phyloP scores from a whole-genome alignment of 1,140 invertebrate species.

The Probaryconus sp. region DNA sequence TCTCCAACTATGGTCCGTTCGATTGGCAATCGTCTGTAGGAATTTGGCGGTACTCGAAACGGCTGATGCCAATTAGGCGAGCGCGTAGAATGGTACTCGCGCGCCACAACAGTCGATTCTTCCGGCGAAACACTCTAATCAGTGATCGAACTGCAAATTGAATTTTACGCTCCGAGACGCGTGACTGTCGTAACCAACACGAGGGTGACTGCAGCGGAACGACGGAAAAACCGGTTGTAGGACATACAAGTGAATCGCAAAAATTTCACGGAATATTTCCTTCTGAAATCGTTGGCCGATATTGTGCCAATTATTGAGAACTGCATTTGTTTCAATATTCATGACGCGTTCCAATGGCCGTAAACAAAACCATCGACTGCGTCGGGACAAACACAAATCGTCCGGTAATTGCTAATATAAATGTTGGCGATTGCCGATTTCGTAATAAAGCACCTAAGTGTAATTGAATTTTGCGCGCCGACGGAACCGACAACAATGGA shows the following conservation, averaged over 20 bases:
- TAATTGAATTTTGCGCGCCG: no score
- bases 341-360: background rate
- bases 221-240: slow-evolving; percentile 51
- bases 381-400: no score
- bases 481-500: no score
- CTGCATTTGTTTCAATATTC: slow-evolving; percentile 9
- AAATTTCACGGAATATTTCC: slow-evolving; percentile 27
- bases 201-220: slow-evolving; percentile 47
- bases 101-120: slow-evolving; percentile 55
- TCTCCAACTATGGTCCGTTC: slow-evolving; percentile 31
- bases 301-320: slow-evolving; percentile 33
- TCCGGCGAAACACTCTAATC: slow-evolving; percentile 59
- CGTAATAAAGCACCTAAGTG: no score
- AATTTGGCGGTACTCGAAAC: slow-evolving; percentile 48
- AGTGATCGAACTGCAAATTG: slow-evolving; percentile 62
- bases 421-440: no score
- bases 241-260: slow-evolving; percentile 51
- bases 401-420: no score
- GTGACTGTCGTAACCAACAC: slow-evolving; percentile 55
- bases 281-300: slow-evolving; percentile 17
- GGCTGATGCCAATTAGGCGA: slow-evolving; percentile 58
- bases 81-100: slow-evolving; percentile 21
- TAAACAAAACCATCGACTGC: background rate
- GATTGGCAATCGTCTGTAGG: slow-evolving; percentile 54
- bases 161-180: slow-evolving; percentile 61